Conservation (phyloP, 2,113 vertebrate genomes). For the Sinocyclocheilus anophthalmus region DNA sequence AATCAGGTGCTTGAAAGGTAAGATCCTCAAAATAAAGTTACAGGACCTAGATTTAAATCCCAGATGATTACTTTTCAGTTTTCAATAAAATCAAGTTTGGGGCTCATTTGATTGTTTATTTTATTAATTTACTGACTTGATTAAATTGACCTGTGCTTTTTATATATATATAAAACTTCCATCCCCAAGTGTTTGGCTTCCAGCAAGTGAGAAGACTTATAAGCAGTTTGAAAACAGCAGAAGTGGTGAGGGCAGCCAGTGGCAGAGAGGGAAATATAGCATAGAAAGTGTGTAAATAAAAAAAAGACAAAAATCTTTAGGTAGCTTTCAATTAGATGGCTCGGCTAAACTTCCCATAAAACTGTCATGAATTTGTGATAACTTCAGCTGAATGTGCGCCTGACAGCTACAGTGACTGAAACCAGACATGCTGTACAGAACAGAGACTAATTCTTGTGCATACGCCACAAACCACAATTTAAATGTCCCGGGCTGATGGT, state of each 20-base stretch:
- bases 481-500: too few species aligned
- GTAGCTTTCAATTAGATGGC: neutral
- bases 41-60: neutral
- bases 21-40: neutral
- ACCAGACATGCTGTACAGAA: neutral
- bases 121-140: neutral
- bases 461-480: neutral
- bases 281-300: neutral
- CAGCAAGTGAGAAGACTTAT: neutral
- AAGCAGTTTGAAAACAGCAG: neutral
- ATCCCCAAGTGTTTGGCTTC: neutral
- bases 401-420: neutral
- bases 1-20: neutral
- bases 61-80: neutral
- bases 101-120: neutral
- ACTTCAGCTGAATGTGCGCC: neutral
- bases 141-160: neutral
- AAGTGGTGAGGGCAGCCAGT: neutral
- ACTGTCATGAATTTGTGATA: neutral
- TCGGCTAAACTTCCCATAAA: neutral
- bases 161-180: neutral
- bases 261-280: neutral
- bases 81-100: neutral
- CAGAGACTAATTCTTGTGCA: neutral
- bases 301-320: neutral